A percentile compares a stretch with the other conserved stretches of the same genome.
Evolutionary conservation across 1,140 invertebrate species (phyloP).

Genomic region (Drosophila aff.): DNA sequence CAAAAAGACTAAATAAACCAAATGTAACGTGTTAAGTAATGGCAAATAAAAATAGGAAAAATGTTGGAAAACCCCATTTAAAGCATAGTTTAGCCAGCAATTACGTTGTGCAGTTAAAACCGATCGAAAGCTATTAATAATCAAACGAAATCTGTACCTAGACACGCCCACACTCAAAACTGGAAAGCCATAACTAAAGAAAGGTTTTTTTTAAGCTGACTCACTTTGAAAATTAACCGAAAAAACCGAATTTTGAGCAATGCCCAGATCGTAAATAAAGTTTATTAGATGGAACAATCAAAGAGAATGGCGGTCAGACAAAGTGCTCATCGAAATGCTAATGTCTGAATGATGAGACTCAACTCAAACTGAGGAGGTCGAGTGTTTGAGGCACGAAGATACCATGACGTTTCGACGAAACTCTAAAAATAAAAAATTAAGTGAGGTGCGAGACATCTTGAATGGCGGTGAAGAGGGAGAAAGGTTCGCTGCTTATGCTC

Average conservation of each 20-base stretch:
- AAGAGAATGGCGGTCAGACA: slow-evolving; percentile 27
- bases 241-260: slow-evolving; percentile 1
- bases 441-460: slow-evolving; percentile 13
- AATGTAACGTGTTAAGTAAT: slow-evolving; percentile 49
- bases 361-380: slow-evolving; percentile 37
- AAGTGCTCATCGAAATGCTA: slow-evolving; percentile 42
- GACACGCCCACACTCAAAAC: slow-evolving; percentile 30
- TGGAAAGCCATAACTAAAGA: neutral
- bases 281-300: slow-evolving; percentile 41
- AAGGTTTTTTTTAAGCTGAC: slow-evolving; percentile 9
- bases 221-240: slow-evolving; percentile 1
- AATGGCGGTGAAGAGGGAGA: slow-evolving; percentile 18
- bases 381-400: slow-evolving; percentile 17
- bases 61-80: neutral
- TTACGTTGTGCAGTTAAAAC: slow-evolving; percentile 6
- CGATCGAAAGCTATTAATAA: slow-evolving; percentile 21
- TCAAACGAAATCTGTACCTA: neutral
- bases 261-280: slow-evolving; percentile 36
- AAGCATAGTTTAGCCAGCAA: neutral
- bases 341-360: slow-evolving; percentile 36
- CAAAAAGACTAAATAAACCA: slow-evolving; percentile 15
- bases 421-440: slow-evolving; percentile 34
- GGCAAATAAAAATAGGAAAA: slow-evolving; percentile 20
- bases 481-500: slow-evolving; percentile 10
- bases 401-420: slow-evolving; percentile 18